Evolutionary conservation across 2,888 invertebrate genomes (phyloP).

Genomic region (Arrhopalites spinosus): DNA sequence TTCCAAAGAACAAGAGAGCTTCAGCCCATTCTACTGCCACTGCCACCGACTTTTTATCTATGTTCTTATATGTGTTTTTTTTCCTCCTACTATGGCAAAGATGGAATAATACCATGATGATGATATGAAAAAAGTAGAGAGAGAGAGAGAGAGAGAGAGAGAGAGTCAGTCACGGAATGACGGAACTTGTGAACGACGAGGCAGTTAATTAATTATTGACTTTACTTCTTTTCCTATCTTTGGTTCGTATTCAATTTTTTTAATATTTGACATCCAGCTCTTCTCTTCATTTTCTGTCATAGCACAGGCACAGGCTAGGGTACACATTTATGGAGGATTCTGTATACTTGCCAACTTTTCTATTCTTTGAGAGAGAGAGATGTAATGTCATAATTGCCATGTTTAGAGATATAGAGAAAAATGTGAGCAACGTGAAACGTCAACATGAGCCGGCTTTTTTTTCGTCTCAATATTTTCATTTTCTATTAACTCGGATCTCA

Average conservation of each 20-base stretch:
- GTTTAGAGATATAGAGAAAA: background rate
- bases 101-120: background rate
- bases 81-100: background rate
- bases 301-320: background rate
- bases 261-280: slow-evolving; percentile 17
- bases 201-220: slow-evolving; percentile 38
- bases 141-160: background rate
- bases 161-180: background rate
- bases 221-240: slow-evolving; percentile 19
- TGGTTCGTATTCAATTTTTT: slow-evolving; percentile 8
- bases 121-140: background rate
- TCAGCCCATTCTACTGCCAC: no score
- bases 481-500: background rate
- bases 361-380: background rate
- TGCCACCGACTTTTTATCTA: background rate
- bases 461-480: background rate
- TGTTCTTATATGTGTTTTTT: background rate
- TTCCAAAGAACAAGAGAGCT: background rate
- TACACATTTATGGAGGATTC: background rate
- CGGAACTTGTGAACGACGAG: slow-evolving; percentile 13
- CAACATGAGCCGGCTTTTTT: no score
- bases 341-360: background rate
- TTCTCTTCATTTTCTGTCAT: background rate
- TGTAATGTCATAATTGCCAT: slow-evolving; percentile 5
- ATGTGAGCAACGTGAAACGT: background rate